A percentile compares a stretch with the other conserved stretches of the same genome.
Conservation (phyloP, 2,113 vertebrate genomes). For the Poeciliopsis turrubarensis region DNA sequence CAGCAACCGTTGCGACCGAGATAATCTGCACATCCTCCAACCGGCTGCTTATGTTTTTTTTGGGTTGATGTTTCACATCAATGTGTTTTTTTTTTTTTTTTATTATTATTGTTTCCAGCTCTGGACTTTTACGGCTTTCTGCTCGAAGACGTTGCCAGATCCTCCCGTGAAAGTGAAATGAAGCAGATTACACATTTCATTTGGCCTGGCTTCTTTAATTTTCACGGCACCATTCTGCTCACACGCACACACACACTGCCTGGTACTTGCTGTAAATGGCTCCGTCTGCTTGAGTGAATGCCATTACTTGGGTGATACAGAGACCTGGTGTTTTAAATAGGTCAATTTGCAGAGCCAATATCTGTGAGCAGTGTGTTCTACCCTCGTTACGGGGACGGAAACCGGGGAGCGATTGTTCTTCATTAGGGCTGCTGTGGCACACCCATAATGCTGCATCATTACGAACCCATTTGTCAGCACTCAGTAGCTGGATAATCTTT, state of each 20-base stretch:
- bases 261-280: constrained; percentile 22
- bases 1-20: not conserved
- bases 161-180: not conserved
- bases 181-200: constrained; percentile 21
- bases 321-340: constrained; percentile 7
- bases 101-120: constrained; percentile 10
- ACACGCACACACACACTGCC: not conserved
- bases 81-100: too few relatives aligned
- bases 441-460: constrained; percentile 3
- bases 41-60: not conserved
- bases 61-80: not conserved
- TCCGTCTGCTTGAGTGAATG: constrained; percentile 10
- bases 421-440: constrained; percentile 27
- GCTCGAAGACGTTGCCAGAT: not conserved
- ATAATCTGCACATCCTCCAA: not conserved
- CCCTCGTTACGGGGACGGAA: constrained; percentile 12
- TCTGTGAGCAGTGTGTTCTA: constrained; percentile 7
- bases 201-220: constrained; percentile 28
- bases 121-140: not conserved
- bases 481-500: constrained; percentile 20
- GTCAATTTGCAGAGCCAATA: constrained; percentile 30
- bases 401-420: constrained; percentile 11
- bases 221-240: constrained; percentile 7
- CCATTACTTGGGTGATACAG: constrained; percentile 4
- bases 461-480: constrained; percentile 16